phyloP scores from a whole-genome alignment of 2,113 vertebrate species.

The Xiphorhynchus elegans region DNA sequence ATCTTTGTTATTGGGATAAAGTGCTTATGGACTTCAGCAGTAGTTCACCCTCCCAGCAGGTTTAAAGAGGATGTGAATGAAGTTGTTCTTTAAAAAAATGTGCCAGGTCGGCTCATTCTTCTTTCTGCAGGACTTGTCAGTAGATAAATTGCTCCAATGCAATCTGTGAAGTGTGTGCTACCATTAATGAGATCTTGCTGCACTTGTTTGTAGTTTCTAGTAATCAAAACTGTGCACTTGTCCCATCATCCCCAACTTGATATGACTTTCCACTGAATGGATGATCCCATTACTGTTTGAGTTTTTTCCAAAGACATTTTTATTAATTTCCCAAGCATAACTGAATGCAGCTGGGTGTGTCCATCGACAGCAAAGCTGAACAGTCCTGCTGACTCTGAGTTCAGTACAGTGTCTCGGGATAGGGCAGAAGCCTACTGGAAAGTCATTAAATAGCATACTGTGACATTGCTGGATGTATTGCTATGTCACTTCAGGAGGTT shows the following conservation, averaged over 20 bases:
- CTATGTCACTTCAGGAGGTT: neutral
- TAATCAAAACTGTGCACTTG: neutral
- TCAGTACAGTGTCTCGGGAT: neutral
- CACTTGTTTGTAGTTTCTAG: neutral
- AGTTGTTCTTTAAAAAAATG: neutral
- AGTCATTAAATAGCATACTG: fast-evolving
- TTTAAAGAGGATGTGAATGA: neutral
- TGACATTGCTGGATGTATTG: neutral
- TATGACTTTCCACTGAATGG: neutral
- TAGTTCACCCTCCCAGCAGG: neutral
- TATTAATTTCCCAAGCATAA: neutral
- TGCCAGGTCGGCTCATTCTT: neutral
- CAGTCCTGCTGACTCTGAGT: neutral
- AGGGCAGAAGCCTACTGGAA: neutral
- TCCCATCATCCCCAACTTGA: neutral
- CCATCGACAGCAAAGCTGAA: neutral
- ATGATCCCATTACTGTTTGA: neutral
- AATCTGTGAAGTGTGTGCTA: neutral
- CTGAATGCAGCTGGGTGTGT: neutral
- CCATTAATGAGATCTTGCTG: neutral
- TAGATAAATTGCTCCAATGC: neutral
- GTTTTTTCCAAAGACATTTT: neutral
- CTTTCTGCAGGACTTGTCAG: neutral
- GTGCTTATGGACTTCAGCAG: neutral
- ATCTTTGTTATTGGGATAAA: neutral